Base-by-base conservation (phyloP, 2,797 vertebrate genomes). In the Malurus leucopterus region DNA sequence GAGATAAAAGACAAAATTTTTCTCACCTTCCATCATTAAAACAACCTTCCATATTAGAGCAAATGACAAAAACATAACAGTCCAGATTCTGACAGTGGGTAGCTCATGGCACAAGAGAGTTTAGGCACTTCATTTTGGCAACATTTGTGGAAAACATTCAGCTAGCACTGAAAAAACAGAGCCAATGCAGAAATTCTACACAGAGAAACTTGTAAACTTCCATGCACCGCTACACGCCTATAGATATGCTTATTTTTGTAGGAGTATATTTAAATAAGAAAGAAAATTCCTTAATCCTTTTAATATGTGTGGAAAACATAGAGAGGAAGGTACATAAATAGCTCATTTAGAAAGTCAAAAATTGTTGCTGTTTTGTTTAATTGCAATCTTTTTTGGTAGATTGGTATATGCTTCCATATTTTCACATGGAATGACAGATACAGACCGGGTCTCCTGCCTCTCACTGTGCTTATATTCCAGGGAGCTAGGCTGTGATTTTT, bases 11-110 rank as follows among this genome's bases (percentile, higher is more conserved):
- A 44, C 24, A 90, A 93, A 94, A 71, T 61, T 41, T 71, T 90
- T 92, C 62, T 91, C 84, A 77, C 67, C 23, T 91, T 95, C 46
- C 13, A 6, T 80, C 68, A 92, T 76, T 80, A 58, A 89, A 90
- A 69, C 23, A 70, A 53, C 8, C 2, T 76, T 54, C 51, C 12
- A 34, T 27, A 77, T 11, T 19, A 76, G 18, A 80, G 51, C 5
- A 80, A 80, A 85, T 67, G 20, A 64, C 19, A 78, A 64, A 84
- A 55, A 40, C 2, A n/a, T 58, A 71, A n/a, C 21, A 40, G 14
- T 62, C n/a, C 53, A 44, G 21, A 68, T 73, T 89, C 49, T 79
- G 69, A 47, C 27, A 38, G 23, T 24, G 10, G 15, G 4, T 51
- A 73, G 7, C 11, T 86, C 19, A 64, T 8, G 32, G 32, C 41